These are phyloP conservation scores for Sardina pilchardus DNA, from an alignment of 2,113 vertebrate species.

Conservation along the genomic window DNA sequence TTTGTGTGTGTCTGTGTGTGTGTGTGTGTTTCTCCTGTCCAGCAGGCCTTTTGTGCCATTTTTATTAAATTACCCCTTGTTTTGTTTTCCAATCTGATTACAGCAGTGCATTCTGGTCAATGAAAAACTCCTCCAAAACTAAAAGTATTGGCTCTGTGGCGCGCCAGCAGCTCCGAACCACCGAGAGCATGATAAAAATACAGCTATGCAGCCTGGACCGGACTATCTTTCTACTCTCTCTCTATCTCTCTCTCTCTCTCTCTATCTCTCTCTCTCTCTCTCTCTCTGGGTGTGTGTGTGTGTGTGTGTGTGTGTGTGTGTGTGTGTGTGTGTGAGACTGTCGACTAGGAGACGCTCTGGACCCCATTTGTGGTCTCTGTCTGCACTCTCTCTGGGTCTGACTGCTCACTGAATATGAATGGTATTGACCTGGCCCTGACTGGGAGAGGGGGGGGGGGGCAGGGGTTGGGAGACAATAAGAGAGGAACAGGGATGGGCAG, in stretches of 20 bases:
- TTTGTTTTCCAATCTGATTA: constrained; percentile 59
- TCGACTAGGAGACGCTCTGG: not conserved
- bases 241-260: not conserved
- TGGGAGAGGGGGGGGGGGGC: not conserved
- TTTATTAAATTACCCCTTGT: constrained; percentile 57
- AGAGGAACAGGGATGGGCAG: not conserved
- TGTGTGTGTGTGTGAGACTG: not conserved
- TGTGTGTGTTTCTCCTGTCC: not conserved
- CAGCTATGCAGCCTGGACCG: constrained; percentile 41
- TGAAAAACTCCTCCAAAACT: constrained; percentile 38
- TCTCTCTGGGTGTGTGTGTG: not conserved
- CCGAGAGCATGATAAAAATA: constrained; percentile 39
- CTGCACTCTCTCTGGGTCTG: not conserved
- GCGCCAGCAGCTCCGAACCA: constrained; percentile 42
- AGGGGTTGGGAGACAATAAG: not conserved
- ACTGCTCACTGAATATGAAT: constrained; percentile 12
- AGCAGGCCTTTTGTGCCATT: not conserved
- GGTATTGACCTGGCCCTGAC: not conserved
- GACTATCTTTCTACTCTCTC: not conserved
- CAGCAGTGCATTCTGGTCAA: constrained; percentile 50
- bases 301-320: not conserved
- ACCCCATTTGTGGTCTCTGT: not conserved
- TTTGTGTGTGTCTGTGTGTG: not conserved
- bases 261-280: not conserved
- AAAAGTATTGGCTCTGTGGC: constrained; percentile 34